Base-by-base conservation (phyloP, 2,113 vertebrate genomes). In the Stegastes partitus region DNA sequence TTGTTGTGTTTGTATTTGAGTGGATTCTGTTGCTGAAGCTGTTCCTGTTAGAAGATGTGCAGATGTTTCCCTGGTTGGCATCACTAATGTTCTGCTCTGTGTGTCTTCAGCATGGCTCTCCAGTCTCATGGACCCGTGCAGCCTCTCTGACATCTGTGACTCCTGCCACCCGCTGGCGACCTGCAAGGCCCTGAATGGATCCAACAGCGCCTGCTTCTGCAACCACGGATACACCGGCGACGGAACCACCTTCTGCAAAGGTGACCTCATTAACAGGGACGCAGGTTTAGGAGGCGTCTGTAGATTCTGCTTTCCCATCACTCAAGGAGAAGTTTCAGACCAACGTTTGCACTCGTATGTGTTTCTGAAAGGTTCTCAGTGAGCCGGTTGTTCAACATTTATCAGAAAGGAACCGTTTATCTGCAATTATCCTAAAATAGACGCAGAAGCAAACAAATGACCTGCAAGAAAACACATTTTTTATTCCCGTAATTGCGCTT, bases 91-190 rank as follows among this genome's bases (percentile, higher is more conserved):
- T 45, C 25, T 51, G n/a, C 72, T 16, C 81, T 26, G 56, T 83
- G 74, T 74, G 58, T 77, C 22, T 59, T 14, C 89, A 95, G 95
- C 87, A 87, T 95, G 94, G 92, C 85, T 95, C 86, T 94, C 81
- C 74, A 93, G 84, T 94, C 61, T 94, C 77, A 91, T 83, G 89
- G 88, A 91, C 77, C 90, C 90, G 81, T 90, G 92, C 87, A 73
- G 82, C 85, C 85, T 86, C 65, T 81, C 64, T 89, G 82, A 91
- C 83, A 91, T 85, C 82, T 95, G 94, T 82, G 4, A 37, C 23
- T 62, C 68, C 21, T 95, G 95, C 87, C 92, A 93, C 83, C 3
- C 19, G 23, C 28, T 90, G 14, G 94, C 95, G 26, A 78, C 23
- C 8, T 95, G 94, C 82, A 56, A 68, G 12, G 1, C 7, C 55